These are phyloP conservation scores for Chloebia gouldiae DNA, from an alignment of 2,113 vertebrate genomes.

Conservation along the genomic window DNA sequence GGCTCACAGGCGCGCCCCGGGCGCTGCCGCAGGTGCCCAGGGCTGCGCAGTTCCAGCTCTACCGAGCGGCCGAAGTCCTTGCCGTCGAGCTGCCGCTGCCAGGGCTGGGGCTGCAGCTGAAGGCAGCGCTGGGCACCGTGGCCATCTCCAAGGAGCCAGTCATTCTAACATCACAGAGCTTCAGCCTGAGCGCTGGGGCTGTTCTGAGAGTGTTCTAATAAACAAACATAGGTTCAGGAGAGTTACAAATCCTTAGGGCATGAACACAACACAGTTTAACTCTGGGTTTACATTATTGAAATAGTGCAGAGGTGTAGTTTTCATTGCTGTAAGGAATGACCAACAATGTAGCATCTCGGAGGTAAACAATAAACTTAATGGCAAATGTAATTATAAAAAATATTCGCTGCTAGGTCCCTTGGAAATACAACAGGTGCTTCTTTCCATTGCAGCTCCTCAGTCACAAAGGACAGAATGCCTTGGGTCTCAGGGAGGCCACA, in stretches of 20 bases:
- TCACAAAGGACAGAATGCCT: not conserved
- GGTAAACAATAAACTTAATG: not conserved
- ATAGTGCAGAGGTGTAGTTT: not conserved
- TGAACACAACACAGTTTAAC: not conserved
- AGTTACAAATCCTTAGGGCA: not conserved
- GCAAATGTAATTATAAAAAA: not conserved
- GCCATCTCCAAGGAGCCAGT: too few relatives aligned
- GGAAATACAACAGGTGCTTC: not conserved
- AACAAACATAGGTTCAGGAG: not conserved
- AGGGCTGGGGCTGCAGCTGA: not conserved
- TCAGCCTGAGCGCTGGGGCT: not conserved
- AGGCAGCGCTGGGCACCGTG: not conserved
- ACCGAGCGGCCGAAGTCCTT: accelerated
- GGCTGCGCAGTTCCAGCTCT: not conserved
- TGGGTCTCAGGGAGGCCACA: accelerated
- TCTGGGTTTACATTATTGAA: not conserved
- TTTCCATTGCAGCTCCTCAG: accelerated
- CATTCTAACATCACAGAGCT: not conserved
- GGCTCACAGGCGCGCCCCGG: not conserved
- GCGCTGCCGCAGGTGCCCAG: not conserved
- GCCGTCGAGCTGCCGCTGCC: not conserved
- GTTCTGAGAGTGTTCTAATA: not conserved
- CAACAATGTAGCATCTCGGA: not conserved
- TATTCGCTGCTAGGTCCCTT: not conserved
- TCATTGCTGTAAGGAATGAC: not conserved